Base-by-base conservation (phyloP, 2,797 vertebrate genomes). In the Microctenopoma lineatum region DNA sequence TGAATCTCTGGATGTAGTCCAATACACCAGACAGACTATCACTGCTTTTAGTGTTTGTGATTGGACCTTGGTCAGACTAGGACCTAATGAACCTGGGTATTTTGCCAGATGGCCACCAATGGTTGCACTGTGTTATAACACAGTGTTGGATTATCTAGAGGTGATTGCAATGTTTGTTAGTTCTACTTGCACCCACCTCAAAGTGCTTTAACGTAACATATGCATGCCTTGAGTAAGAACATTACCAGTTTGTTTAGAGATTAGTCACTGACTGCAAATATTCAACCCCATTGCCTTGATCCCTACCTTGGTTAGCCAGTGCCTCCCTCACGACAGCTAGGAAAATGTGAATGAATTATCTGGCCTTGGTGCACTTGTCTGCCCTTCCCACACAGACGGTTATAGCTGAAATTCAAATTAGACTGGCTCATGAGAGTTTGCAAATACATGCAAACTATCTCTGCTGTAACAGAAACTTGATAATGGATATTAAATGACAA, bases 271-370 rank as follows among this genome's bases (percentile, higher is more conserved):
- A 41, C 61, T 54, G 54, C 27, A 53, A 32, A 57, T 71, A 57
- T 61, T 75, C 39, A 53, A 34, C 21, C 21, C 4, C 58, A 21
- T 54, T 64, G 36, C 13, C 0, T 14, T 3, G 7, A n/a, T 44
- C 6, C 10, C 4, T 32, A 32, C 9, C 13, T 32, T 13, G 26
- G 3, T 51, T 42, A 13, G 16, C 36, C 2, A 3, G 18, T 29
- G 7, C 45, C 16, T 44, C 50, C n/a, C 21, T 44, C 2, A 10
- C 48, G 27, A 66, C 58, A 58, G 59, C 9, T 11, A 44, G 38
- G 32, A 57, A 61, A 29, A 72, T 78, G 57, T 0, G 68, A 78
- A 82, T 75, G 1, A 47, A 21, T 73, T 18, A 41, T 60, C 32
- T 47, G 63, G 16, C 32, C 0, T 58, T 8, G 15, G 34, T 48